A percentile compares a stretch with the other conserved stretches of the same genome.
Conservation (phyloP, 1,140 invertebrate genomes). For the Diuraphis noxia region DNA sequence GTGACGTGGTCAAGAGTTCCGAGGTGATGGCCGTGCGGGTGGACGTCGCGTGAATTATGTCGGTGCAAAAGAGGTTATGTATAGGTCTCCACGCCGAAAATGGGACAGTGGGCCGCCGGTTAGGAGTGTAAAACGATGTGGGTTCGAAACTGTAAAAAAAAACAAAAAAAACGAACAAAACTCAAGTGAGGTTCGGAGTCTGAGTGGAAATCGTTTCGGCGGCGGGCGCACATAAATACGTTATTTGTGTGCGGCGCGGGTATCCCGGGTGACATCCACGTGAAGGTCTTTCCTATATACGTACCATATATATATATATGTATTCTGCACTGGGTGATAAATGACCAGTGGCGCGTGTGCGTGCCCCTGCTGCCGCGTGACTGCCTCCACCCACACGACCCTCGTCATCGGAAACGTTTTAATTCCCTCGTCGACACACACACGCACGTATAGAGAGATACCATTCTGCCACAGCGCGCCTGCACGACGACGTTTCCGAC, state of each 20-base stretch:
- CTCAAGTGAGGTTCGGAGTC: neutral
- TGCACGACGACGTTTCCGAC: neutral
- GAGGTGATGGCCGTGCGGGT: too few relatives aligned
- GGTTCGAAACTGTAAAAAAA: neutral
- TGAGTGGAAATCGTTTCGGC: conserved; percentile 32
- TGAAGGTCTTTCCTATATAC: neutral
- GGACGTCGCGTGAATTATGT: neutral
- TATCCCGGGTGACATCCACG: conserved; percentile 17
- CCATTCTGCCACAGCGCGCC: neutral
- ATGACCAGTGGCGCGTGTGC: conserved; percentile 16
- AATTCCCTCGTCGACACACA: conserved; percentile 34
- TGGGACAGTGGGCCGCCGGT: neutral
- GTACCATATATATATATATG: neutral
- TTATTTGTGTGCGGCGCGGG: conserved; percentile 30
- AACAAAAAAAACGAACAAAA: neutral
- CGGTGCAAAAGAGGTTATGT: neutral
- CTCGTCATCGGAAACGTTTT: conserved; percentile 25
- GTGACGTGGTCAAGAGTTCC: neutral
- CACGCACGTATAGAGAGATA: neutral
- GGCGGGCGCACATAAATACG: conserved; percentile 5
- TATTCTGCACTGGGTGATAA: conserved; percentile 25
- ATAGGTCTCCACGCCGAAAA: neutral
- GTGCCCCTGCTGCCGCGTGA: neutral
- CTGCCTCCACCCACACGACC: neutral
- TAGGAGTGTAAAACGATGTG: neutral